phyloP scores from a whole-genome alignment of 2,888 invertebrate genomes.

The Drosophila colorata region DNA sequence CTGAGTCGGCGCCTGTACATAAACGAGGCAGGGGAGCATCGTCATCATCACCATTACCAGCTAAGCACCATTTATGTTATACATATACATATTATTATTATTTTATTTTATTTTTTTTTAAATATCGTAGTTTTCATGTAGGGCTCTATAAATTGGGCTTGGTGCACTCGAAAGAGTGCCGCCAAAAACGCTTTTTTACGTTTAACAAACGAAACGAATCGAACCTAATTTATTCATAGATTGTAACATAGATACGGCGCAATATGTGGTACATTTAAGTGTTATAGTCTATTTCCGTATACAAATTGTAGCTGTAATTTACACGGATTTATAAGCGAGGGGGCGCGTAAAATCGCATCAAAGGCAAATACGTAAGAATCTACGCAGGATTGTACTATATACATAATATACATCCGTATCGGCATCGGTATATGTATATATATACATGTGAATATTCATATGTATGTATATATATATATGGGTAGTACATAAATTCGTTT shows the following conservation, averaged over 20 bases:
- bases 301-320: constrained; percentile 65
- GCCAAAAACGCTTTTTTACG: constrained; percentile 65
- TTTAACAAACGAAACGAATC: constrained; percentile 64
- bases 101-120: constrained; percentile 39
- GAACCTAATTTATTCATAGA: constrained; percentile 73
- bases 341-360: constrained; percentile 31
- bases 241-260: constrained; percentile 67
- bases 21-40: constrained; percentile 33
- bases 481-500: constrained; percentile 49
- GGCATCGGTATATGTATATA: constrained; percentile 29
- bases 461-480: constrained; percentile 22
- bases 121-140: constrained; percentile 46
- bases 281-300: constrained; percentile 75
- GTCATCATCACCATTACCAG: constrained; percentile 59
- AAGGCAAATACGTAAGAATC: constrained; percentile 69
- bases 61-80: constrained; percentile 61
- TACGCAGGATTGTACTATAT: constrained; percentile 60
- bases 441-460: constrained; percentile 2
- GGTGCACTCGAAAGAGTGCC: constrained; percentile 28
- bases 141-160: constrained; percentile 45
- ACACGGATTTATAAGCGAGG: constrained; percentile 61
- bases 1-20: constrained; percentile 54
- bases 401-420: constrained; percentile 27
- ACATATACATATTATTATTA: constrained; percentile 35
- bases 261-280: constrained; percentile 67